These are phyloP conservation scores for Drosophila subpulchrella DNA, from an alignment of 1,140 invertebrate genomes.

Conservation along the genomic window DNA sequence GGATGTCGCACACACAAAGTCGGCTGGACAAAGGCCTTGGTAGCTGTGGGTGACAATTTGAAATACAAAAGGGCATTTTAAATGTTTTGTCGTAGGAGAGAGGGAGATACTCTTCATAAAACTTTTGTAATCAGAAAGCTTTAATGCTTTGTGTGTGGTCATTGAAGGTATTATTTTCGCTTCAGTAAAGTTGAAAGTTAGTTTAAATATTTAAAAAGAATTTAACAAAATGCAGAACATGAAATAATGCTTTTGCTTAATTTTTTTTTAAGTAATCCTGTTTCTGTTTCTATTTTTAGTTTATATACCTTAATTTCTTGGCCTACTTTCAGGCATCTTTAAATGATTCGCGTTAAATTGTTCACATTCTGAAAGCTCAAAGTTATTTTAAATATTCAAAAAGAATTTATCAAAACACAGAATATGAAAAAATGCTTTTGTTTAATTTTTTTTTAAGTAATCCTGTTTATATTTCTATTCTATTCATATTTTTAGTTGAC, in stretches of 20 bases:
- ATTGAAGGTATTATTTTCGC: not conserved
- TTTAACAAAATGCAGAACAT: too few relatives aligned
- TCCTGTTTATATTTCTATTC: too few relatives aligned
- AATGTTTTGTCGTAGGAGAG: not conserved
- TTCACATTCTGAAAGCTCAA: constrained; percentile 32
- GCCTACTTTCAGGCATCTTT: constrained; percentile 19
- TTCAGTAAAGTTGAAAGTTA: not conserved
- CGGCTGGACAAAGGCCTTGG: constrained; percentile 32
- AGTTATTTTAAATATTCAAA: too few relatives aligned
- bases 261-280: too few relatives aligned
- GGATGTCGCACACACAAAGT: constrained; percentile 34
- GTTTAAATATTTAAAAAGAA: not conserved
- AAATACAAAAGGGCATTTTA: constrained; percentile 35
- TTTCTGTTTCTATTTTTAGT: not conserved
- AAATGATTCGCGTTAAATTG: constrained; percentile 37
- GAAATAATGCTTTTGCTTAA: too few relatives aligned
- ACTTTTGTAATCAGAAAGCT: not conserved
- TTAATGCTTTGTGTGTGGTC: not conserved
- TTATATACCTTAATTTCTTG: not conserved
- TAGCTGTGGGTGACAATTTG: constrained; percentile 44
- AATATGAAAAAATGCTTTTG: too few relatives aligned
- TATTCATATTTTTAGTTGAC: not conserved
- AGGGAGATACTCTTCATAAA: constrained; percentile 2
- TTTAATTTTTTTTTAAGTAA: too few relatives aligned
- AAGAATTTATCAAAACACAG: too few relatives aligned